Evolutionary conservation across 2,888 invertebrate species (phyloP), one percentile per base, ranked within the genome.

Genomic region (Rugalucina vietnamica): DNA sequence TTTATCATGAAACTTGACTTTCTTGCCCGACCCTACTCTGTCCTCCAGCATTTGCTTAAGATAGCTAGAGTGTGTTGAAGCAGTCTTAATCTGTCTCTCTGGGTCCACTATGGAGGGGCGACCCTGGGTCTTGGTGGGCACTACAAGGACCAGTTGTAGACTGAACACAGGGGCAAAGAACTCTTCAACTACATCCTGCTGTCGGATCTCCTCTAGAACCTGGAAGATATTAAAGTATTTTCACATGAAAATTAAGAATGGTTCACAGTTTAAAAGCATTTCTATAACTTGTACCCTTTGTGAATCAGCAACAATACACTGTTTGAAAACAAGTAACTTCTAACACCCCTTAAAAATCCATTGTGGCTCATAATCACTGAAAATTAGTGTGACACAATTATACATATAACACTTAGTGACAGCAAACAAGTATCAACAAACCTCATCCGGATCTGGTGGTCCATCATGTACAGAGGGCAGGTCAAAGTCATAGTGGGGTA

Each of bases 401-500:
- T n/a, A n/a, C n/a, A n/a, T n/a, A n/a, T n/a, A n/a, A n/a, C n/a
- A n/a, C n/a, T n/a, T n/a, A n/a, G n/a, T n/a, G n/a, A n/a, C n/a
- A n/a, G n/a, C n/a, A n/a, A n/a, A n/a, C n/a, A n/a, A n/a, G n/a
- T n/a, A 27, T 70, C 36, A 32, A 71, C 85, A 57, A 76, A 93
- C 94, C 89, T 94, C 93, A 87, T 94, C 93, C 71, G 92, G 87
- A 89, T 94, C 93, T 21, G 92, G 92, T 49, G 91, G 89, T 49
- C 90, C 90, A 49, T 90, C 89, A 60, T 89, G 88, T 37, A 90
- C 86, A 39, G 92, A 91, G n/a, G 84, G 79, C 71, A 90, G 85
- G 32, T 93, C 93, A 91, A 94, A 94, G 89, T 94, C 93, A 90
- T 90, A 94, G 65, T 91, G 89, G 2, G 94, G 94, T 34, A 94